Conservation (phyloP, 2,888 invertebrate species). For the Macrosoma leucophasiata region DNA sequence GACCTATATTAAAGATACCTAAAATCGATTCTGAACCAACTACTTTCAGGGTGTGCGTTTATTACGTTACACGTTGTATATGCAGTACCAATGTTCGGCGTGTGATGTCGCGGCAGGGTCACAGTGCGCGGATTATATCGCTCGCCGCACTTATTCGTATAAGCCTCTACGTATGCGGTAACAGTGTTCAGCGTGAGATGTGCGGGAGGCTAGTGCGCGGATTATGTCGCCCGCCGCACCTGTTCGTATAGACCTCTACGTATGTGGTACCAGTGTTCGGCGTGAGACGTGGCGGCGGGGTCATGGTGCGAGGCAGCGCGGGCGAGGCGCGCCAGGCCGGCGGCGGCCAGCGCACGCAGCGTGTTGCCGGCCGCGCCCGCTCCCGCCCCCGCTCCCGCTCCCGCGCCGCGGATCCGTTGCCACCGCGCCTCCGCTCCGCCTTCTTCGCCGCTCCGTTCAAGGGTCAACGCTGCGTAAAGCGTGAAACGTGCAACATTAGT, state of each 20-base stretch:
- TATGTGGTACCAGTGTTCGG: constrained; percentile 53
- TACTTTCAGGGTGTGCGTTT: too few species aligned
- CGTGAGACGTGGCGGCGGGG: constrained; percentile 37
- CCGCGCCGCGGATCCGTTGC: constrained; percentile 49
- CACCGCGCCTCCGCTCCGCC: constrained; percentile 34
- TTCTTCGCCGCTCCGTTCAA: constrained; percentile 43
- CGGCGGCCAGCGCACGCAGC: constrained; percentile 55
- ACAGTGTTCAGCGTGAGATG: constrained; percentile 28
- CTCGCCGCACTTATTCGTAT: too few species aligned
- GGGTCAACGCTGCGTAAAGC: constrained; percentile 39
- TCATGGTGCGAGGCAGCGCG: constrained; percentile 17
- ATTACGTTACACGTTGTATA: too few species aligned
- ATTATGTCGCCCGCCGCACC: too few species aligned
- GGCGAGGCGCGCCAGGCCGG: constrained; percentile 49
- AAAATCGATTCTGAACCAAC: too few species aligned
- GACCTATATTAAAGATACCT: too few species aligned
- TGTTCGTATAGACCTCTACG: too few species aligned
- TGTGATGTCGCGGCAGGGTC: constrained; percentile 34
- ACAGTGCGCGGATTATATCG: constrained; percentile 1
- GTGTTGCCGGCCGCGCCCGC: constrained; percentile 48
- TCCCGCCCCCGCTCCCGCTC: constrained; percentile 31
- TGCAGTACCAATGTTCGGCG: constrained; percentile 55
- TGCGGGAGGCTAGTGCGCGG: constrained; percentile 55
- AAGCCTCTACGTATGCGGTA: too few species aligned
- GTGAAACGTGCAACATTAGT: too few species aligned